phyloP scores from a whole-genome alignment of 2,888 invertebrate species.

The Tipula confusa region DNA sequence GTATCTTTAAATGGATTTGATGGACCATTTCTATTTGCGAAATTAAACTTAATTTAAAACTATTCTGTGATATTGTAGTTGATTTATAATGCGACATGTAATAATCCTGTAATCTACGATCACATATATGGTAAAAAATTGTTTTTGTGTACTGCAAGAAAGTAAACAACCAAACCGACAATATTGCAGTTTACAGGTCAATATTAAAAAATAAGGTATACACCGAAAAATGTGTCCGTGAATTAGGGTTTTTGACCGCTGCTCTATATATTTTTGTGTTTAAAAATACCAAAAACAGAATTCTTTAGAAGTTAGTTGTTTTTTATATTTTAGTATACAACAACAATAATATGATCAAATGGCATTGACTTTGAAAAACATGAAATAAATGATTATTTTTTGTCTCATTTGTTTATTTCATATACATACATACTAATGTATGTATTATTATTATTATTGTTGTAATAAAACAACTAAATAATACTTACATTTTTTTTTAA shows the following conservation, averaged over 20 bases:
- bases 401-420: background rate
- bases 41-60: too few species aligned
- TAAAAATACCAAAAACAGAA: background rate
- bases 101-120: too few species aligned
- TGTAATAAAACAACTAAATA: background rate
- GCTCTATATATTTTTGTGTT: background rate
- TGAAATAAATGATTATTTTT: background rate
- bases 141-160: too few species aligned
- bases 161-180: background rate
- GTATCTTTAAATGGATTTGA: too few species aligned
- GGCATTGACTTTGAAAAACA: background rate
- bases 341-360: background rate
- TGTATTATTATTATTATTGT: background rate
- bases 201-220: background rate
- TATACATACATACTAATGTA: background rate
- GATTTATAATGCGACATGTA: too few species aligned
- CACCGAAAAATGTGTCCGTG: background rate
- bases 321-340: background rate
- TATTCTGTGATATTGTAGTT: too few species aligned
- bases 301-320: slow-evolving; percentile 6
- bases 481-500: background rate
- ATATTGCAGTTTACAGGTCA: background rate
- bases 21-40: too few species aligned
- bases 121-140: too few species aligned
- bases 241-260: background rate